A percentile compares a stretch with the other conserved stretches of the same genome.
Evolutionary conservation across 1,140 invertebrate genomes (phyloP).

Genomic region (Battus philenor): DNA sequence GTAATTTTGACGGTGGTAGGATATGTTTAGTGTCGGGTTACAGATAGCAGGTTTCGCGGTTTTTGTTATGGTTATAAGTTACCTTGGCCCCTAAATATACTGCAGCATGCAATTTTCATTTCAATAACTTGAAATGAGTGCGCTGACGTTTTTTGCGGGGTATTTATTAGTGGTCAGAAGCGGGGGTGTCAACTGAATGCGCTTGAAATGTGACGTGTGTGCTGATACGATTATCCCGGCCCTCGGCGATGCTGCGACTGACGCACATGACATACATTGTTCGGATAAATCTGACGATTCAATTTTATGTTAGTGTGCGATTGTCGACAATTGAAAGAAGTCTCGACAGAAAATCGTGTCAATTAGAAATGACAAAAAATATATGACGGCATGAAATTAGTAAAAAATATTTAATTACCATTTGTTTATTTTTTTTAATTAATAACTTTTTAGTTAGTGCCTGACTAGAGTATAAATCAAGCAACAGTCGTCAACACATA

Average conservation of each 20-base stretch:
- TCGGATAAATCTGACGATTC: slow-evolving; percentile 11
- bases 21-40: slow-evolving; percentile 29
- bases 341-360: too few relatives aligned
- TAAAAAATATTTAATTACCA: too few relatives aligned
- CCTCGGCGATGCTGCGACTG: too few relatives aligned
- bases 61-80: slow-evolving; percentile 67
- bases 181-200: slow-evolving; percentile 34
- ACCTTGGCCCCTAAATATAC: slow-evolving; percentile 21
- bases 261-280: too few relatives aligned
- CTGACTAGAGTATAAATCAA: too few relatives aligned
- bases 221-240: slow-evolving; percentile 53
- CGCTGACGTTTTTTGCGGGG: slow-evolving; percentile 16
- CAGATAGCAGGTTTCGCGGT: slow-evolving; percentile 35
- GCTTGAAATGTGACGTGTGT: slow-evolving; percentile 47
- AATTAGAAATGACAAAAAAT: too few relatives aligned
- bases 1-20: slow-evolving; percentile 30
- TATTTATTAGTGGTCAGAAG: slow-evolving; percentile 46
- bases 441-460: too few relatives aligned
- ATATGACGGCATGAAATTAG: too few relatives aligned
- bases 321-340: too few relatives aligned
- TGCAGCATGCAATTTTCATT: neutral
- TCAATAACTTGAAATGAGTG: slow-evolving; percentile 18
- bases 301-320: too few relatives aligned
- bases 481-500: too few relatives aligned
- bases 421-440: too few relatives aligned